phyloP scores from a whole-genome alignment of 64 coral and sea anemone species.

The Acropora tenuis region DNA sequence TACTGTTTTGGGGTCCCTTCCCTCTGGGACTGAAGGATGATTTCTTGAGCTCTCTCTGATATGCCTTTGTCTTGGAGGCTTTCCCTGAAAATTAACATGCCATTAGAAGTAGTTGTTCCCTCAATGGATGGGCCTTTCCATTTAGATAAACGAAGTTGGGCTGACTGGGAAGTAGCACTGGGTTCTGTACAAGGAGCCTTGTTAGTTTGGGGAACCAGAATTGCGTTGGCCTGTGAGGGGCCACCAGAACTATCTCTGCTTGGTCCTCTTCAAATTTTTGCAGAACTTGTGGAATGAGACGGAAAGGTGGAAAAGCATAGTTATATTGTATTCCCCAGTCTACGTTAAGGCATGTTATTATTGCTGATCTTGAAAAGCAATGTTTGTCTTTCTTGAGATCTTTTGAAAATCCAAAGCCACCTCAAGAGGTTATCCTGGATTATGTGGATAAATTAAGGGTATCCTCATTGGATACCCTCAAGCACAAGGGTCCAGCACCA shows the following conservation, averaged over 20 bases:
- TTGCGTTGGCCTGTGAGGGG: conserved; percentile 27
- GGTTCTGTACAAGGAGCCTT: conserved; percentile 23
- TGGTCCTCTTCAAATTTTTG: conserved; percentile 12
- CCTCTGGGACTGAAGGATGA: conserved; percentile 33
- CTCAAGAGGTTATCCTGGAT: conserved; percentile 1
- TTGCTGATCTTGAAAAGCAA: no score
- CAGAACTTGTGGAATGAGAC: conserved; percentile 37
- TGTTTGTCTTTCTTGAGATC: conserved; percentile 27
- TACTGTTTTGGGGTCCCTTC: conserved; percentile 52
- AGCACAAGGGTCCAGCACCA: conserved; percentile 8
- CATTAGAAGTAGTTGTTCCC: conserved; percentile 8
- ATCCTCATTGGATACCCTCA: conserved; percentile 1
- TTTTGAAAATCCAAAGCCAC: conserved; percentile 5
- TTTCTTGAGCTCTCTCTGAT: neutral
- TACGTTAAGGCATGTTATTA: conserved; percentile 22
- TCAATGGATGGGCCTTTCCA: conserved; percentile 4
- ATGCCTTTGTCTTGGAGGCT: neutral
- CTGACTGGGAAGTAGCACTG: conserved; percentile 13
- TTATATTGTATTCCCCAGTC: conserved; percentile 5
- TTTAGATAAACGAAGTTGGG: neutral
- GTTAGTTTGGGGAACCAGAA: conserved; percentile 37
- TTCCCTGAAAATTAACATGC: neutral
- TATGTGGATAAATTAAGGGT: conserved; percentile 32
- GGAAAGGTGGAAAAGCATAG: conserved; percentile 54
- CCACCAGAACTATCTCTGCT: conserved; percentile 28